Percentiles rank a stretch among this genome's conserved stretches.
Evolutionary conservation across 1,140 invertebrate genomes (phyloP).

Genomic region (Drosophila sturtevanti): DNA sequence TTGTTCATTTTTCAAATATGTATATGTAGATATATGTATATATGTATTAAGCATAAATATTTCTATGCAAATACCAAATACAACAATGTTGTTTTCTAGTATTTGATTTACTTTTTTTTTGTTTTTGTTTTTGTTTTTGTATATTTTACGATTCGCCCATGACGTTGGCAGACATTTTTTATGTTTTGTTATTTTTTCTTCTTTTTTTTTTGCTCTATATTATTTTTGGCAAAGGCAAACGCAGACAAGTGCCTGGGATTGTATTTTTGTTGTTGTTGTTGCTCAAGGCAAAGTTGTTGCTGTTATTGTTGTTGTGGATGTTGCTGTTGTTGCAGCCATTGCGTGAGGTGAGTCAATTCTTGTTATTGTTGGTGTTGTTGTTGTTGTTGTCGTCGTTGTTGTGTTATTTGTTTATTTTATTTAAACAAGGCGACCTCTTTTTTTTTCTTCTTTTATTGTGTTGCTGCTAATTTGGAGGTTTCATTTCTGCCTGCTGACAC

Average conservation of each 20-base stretch:
- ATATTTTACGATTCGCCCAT: conserved; percentile 32
- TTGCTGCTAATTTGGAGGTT: conserved; percentile 71
- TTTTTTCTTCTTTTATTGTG: conserved; percentile 46
- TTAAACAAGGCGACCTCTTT: conserved; percentile 60
- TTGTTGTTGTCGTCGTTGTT: conserved; percentile 30
- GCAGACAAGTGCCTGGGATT: conserved; percentile 44
- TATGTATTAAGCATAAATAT: not conserved
- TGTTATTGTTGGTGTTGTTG: conserved; percentile 43
- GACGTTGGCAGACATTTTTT: conserved; percentile 47
- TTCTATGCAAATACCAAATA: not conserved
- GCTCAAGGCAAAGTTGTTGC: conserved; percentile 30
- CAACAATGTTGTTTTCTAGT: not conserved
- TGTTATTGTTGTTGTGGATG: conserved; percentile 35
- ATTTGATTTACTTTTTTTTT: not conserved
- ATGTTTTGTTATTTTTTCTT: not conserved
- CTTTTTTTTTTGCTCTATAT: not conserved
- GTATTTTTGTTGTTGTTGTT: conserved; percentile 38
- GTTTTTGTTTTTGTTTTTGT: conserved; percentile 37
- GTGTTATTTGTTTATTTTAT: conserved; percentile 55
- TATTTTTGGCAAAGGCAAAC: conserved; percentile 27
- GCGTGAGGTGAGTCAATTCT: conserved; percentile 58
- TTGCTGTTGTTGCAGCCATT: conserved; percentile 22
- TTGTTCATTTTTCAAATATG: not conserved
- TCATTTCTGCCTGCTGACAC: conserved; percentile 61
- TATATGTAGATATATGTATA: no score